Evolutionary conservation across 2,797 vertebrate genomes (phyloP).

Genomic region (Urosaurus nigricauda): DNA sequence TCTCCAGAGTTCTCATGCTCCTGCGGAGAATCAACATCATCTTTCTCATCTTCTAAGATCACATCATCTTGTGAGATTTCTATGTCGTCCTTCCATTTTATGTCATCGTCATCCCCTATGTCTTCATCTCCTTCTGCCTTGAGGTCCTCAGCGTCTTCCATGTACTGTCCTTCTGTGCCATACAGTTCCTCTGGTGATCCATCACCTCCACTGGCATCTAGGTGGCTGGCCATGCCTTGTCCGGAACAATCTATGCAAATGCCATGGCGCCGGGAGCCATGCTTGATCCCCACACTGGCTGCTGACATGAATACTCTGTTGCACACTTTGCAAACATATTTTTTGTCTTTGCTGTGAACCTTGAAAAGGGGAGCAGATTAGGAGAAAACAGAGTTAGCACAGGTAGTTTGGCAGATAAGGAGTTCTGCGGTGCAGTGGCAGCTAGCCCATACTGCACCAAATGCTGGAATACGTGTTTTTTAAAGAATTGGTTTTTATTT

Average conservation of each 20-base stretch:
- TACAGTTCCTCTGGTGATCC: slow-evolving; percentile 92
- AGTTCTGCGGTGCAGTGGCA: not conserved
- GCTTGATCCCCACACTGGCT: slow-evolving; percentile 97
- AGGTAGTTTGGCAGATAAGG: accelerated
- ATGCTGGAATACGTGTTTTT: not conserved
- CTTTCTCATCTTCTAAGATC: slow-evolving; percentile 91
- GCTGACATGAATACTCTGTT: slow-evolving; percentile 97
- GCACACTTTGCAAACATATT: slow-evolving; percentile 98
- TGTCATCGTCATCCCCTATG: slow-evolving; percentile 88
- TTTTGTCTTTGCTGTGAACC: slow-evolving; percentile 99
- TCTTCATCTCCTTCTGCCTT: slow-evolving; percentile 85
- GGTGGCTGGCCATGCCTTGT: slow-evolving; percentile 83
- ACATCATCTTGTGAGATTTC: slow-evolving; percentile 85
- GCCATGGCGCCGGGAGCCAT: slow-evolving; percentile 94
- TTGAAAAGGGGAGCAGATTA: slow-evolving; percentile 62
- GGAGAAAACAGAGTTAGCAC: not conserved
- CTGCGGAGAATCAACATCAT: slow-evolving; percentile 87
- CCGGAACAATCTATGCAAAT: slow-evolving; percentile 94
- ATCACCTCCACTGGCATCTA: slow-evolving; percentile 87
- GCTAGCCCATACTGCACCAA: not conserved
- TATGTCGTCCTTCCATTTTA: slow-evolving; percentile 93
- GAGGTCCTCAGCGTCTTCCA: slow-evolving; percentile 87
- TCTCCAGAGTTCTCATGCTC: slow-evolving; percentile 87
- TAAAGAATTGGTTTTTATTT: too few species aligned
- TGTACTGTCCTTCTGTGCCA: slow-evolving; percentile 81